Conservation (phyloP, 1,140 invertebrate genomes). For the Eciton burchellii region DNA sequence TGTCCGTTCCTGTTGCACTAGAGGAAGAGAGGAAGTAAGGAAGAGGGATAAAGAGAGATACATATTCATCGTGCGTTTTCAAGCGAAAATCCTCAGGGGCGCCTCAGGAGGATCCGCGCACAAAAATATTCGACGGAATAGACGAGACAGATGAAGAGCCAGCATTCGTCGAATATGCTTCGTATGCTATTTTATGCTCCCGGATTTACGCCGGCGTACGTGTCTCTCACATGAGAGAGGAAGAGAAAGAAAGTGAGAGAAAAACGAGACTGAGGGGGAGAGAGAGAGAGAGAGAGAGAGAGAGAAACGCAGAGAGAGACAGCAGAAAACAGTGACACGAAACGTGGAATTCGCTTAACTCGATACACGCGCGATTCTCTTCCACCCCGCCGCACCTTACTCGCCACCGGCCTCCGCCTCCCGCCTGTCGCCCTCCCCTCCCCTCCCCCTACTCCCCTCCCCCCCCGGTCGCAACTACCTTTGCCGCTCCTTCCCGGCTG, state of each 20-base stretch:
- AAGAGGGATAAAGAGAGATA: conserved; percentile 43
- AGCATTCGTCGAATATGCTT: too few relatives aligned
- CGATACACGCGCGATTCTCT: conserved; percentile 52
- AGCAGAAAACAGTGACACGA: conserved; percentile 46
- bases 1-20: background rate
- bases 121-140: background rate
- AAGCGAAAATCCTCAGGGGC: background rate
- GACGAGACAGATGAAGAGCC: background rate
- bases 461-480: background rate
- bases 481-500: conserved; percentile 24
- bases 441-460: background rate
- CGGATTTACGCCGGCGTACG: background rate
- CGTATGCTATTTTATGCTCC: too few relatives aligned
- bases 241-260: background rate
- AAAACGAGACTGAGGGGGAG: background rate
- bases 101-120: too few relatives aligned
- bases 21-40: conserved; percentile 34
- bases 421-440: background rate
- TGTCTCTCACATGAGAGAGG: too few relatives aligned
- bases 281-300: conserved; percentile 3
- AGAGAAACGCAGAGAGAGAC: background rate
- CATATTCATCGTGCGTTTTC: conserved; percentile 28
- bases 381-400: conserved; percentile 32
- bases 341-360: conserved; percentile 69
- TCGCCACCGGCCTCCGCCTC: too few relatives aligned